Percentiles rank a stretch among this genome's conserved stretches.
These are phyloP conservation scores for Drosophila subpulchrella DNA, from an alignment of 1,140 invertebrate species.

Conservation along the genomic window DNA sequence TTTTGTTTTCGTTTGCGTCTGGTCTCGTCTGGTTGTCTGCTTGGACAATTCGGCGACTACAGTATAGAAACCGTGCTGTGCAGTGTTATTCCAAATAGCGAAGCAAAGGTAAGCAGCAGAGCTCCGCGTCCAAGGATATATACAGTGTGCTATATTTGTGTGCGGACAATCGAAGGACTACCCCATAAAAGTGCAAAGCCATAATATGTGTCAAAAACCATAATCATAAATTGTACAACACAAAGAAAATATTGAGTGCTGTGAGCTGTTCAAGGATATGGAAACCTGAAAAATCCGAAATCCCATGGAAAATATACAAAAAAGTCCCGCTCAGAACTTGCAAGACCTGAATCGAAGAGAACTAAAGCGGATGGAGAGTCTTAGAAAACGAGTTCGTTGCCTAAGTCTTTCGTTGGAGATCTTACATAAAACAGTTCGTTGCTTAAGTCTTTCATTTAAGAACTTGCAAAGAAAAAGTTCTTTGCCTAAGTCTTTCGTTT, in stretches of 20 bases:
- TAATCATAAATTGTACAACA: conserved; percentile 3
- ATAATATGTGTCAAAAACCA: conserved; percentile 27
- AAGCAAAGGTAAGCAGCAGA: conserved; percentile 71
- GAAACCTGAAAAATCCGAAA: conserved; percentile 8
- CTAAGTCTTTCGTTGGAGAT: conserved; percentile 47
- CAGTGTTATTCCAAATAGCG: conserved; percentile 43
- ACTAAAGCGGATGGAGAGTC: conserved; percentile 6
- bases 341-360: conserved; percentile 27
- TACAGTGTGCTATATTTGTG: conserved; percentile 47
- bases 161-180: conserved; percentile 50
- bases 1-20: conserved; percentile 83
- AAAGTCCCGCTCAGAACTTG: conserved; percentile 11
- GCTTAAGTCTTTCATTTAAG: conserved; percentile 44
- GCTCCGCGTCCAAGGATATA: conserved; percentile 61
- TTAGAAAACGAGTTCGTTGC: conserved; percentile 42
- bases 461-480: conserved; percentile 27
- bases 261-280: conserved; percentile 49
- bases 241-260: conserved; percentile 25
- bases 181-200: conserved; percentile 13
- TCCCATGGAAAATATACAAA: conserved; percentile 14
- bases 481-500: conserved; percentile 39
- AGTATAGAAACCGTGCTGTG: conserved; percentile 47
- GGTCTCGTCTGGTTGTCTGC: conserved; percentile 81
- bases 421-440: conserved; percentile 16
- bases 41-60: conserved; percentile 61